Conservation (phyloP, 2,113 vertebrate genomes). For the Turnix velox region DNA sequence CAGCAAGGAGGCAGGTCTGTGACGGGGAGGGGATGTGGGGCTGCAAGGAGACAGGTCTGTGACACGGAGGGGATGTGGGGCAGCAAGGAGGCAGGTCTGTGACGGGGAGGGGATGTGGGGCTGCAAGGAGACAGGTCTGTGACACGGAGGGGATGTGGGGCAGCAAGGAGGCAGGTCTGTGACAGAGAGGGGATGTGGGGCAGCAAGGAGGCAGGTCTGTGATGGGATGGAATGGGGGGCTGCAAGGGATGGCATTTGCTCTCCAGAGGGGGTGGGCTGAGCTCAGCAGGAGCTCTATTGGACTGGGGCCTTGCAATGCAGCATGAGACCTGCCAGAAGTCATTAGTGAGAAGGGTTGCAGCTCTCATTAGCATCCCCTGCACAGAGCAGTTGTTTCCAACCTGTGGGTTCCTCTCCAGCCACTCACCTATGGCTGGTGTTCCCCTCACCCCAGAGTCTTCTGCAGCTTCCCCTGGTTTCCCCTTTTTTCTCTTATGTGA, state of each 20-base stretch:
- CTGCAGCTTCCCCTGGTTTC: neutral
- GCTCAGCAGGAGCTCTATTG: neutral
- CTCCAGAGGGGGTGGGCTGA: neutral
- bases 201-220: accelerated
- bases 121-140: accelerated
- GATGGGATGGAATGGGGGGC: accelerated
- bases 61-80: accelerated
- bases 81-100: accelerated
- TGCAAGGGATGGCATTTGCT: accelerated
- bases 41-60: accelerated
- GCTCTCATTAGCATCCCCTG: neutral
- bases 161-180: accelerated
- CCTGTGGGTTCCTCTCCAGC: neutral
- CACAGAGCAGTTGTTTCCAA: neutral
- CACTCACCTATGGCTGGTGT: neutral
- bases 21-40: accelerated
- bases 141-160: accelerated
- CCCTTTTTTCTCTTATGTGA: neutral
- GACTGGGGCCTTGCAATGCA: neutral
- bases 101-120: accelerated
- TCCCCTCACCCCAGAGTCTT: neutral
- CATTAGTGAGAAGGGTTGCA: neutral
- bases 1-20: accelerated
- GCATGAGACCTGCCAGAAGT: neutral
- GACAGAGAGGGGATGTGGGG: accelerated